These are phyloP conservation scores for Himalopsyche tibetana DNA, from an alignment of 2,888 invertebrate genomes.

Conservation along the genomic window DNA sequence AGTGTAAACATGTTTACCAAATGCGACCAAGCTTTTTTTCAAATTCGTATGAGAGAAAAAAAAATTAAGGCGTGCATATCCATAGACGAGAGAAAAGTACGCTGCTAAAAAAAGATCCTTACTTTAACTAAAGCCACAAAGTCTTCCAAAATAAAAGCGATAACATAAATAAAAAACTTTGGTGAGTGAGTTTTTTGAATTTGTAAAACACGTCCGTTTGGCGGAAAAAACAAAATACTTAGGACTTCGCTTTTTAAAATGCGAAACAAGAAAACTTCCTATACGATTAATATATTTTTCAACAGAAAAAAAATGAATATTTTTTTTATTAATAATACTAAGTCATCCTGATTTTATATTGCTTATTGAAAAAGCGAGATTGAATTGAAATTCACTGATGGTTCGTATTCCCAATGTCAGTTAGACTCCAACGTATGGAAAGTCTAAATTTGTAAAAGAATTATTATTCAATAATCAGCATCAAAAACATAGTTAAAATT, in stretches of 20 bases:
- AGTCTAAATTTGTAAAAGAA: too few relatives aligned
- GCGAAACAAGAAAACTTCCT: neutral
- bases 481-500: too few relatives aligned
- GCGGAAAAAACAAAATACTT: neutral
- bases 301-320: neutral
- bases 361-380: too few relatives aligned
- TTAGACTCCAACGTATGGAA: too few relatives aligned
- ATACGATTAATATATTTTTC: neutral
- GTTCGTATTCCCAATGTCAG: too few relatives aligned
- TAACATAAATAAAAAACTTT: slow-evolving; percentile 42
- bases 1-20: slow-evolving; percentile 5
- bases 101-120: slow-evolving; percentile 23
- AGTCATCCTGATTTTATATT: too few relatives aligned
- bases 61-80: slow-evolving; percentile 1
- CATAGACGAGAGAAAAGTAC: neutral
- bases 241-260: neutral
- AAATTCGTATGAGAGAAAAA: neutral
- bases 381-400: too few relatives aligned
- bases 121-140: neutral
- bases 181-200: neutral
- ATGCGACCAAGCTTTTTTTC: slow-evolving; percentile 1
- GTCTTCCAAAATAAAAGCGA: slow-evolving; percentile 22
- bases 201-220: slow-evolving; percentile 11
- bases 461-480: too few relatives aligned
- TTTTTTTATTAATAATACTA: too few relatives aligned